A percentile compares a stretch with the other conserved stretches of the same genome.
phyloP scores from a whole-genome alignment of 1,140 invertebrate genomes.

The Lanistes nyassanus region DNA sequence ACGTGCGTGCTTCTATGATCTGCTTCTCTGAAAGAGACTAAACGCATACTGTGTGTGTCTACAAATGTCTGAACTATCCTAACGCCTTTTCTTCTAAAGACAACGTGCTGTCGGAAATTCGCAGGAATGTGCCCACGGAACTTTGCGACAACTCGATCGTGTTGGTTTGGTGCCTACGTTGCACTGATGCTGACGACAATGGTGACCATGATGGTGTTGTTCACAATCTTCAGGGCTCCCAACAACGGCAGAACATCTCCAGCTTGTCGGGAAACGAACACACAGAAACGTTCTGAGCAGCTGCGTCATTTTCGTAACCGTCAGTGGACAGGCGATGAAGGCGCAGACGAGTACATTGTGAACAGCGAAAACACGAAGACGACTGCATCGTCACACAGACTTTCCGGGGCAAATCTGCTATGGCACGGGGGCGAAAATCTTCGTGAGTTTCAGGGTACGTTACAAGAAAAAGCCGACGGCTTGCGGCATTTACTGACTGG shows the following conservation, averaged over 20 bases:
- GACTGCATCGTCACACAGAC: neutral
- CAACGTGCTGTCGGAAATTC: too few relatives aligned
- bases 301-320: neutral
- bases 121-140: too few relatives aligned
- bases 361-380: neutral
- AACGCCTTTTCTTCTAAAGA: too few relatives aligned
- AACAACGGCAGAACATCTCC: neutral
- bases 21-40: too few relatives aligned
- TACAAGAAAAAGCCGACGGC: neutral
- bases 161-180: too few relatives aligned
- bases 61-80: too few relatives aligned
- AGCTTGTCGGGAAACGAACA: neutral
- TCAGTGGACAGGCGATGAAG: neutral
- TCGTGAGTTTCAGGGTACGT: neutral
- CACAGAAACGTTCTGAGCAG: neutral
- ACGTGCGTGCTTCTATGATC: too few relatives aligned
- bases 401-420: neutral
- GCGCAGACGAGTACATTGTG: neutral
- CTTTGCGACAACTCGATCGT: too few relatives aligned
- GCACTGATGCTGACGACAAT: too few relatives aligned
- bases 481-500: neutral
- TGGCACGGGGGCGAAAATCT: neutral
- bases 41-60: too few relatives aligned
- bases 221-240: too few relatives aligned
- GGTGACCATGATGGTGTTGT: too few relatives aligned